Percentiles rank a stretch among this genome's conserved stretches.
Conservation (phyloP, 2,797 vertebrate genomes). For the Taenioides sp. region DNA sequence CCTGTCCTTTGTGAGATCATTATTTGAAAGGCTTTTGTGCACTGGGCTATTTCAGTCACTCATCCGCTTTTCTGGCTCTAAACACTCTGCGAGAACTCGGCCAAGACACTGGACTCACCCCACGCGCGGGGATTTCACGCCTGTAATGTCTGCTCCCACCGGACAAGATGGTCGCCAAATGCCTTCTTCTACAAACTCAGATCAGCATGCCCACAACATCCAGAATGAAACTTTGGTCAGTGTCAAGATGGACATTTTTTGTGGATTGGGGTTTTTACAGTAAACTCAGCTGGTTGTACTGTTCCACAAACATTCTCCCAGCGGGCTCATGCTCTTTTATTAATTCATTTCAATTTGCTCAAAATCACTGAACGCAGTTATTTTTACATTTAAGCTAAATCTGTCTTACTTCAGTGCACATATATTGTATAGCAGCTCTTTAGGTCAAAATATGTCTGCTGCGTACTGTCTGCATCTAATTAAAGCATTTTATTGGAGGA, state of each 20-base stretch:
- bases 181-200: constrained; percentile 33
- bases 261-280: background rate
- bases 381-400: no score
- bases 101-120: constrained; percentile 36
- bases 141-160: constrained; percentile 34
- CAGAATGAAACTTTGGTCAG: constrained; percentile 23
- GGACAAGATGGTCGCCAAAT: constrained; percentile 32
- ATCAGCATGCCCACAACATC: constrained; percentile 16
- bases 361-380: no score
- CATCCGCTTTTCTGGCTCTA: constrained; percentile 35
- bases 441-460: no score
- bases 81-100: constrained; percentile 8
- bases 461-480: no score
- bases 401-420: no score
- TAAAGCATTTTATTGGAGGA: no score
- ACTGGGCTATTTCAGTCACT: constrained; percentile 44
- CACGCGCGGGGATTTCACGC: constrained; percentile 21
- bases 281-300: background rate
- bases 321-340: background rate
- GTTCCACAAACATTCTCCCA: background rate
- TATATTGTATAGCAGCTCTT: no score
- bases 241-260: background rate
- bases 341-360: background rate
- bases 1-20: constrained; percentile 31
- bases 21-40: constrained; percentile 44